Base-by-base conservation (phyloP, 2,888 invertebrate species). In the Sphecodes monilicornis region DNA sequence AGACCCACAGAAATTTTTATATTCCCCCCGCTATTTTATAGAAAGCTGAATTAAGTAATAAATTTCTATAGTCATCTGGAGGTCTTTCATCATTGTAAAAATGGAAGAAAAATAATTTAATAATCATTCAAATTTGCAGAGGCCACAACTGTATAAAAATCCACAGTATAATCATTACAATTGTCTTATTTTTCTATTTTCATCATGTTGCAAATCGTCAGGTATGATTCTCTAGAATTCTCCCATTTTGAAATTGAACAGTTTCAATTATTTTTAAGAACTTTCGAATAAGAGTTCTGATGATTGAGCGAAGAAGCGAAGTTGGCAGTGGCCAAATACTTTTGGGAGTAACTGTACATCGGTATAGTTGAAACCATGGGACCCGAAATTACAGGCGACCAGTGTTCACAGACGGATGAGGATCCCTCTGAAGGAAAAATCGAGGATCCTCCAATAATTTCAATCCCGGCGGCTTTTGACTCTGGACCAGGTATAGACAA, bases 401-500 rank as follows among this genome's bases (percentile, higher is more conserved):
- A 76, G 79, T 60, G 66, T 43, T 68, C 43, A 13, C 16, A 10
- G 22, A 32, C 54, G 11, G 32, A 29, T 68, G 70, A 46, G 29
- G 26, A 79, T 78, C 70, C 46, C 41, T 71, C 26, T 18, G 72
- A 3, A 41, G 72, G 83, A 81, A 88, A 84, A 88, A 50, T 82
- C 80, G 79, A 83, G 82, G 80, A 89, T 82, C 85, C 82, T 80
- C 69, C 74, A 82, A 89, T 89, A 87, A 89, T 87, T 87, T 83
- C 81, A 84, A 87, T 82, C 81, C 76, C 57, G 79, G 68, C 76
- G 77, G 72, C 68, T 84, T 69, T 88, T 70, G 85, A 77, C 66
- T 57, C 72, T 29, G 70, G 68, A 41, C 83, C 89, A 89, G 89
- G 89, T 89, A 89, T 88, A 83, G 83, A 79, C 60, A 79, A 68